A percentile compares a stretch with the other conserved stretches of the same genome.
Evolutionary conservation across 2,797 vertebrate species (phyloP).

Genomic region (Miichthys miiuy): DNA sequence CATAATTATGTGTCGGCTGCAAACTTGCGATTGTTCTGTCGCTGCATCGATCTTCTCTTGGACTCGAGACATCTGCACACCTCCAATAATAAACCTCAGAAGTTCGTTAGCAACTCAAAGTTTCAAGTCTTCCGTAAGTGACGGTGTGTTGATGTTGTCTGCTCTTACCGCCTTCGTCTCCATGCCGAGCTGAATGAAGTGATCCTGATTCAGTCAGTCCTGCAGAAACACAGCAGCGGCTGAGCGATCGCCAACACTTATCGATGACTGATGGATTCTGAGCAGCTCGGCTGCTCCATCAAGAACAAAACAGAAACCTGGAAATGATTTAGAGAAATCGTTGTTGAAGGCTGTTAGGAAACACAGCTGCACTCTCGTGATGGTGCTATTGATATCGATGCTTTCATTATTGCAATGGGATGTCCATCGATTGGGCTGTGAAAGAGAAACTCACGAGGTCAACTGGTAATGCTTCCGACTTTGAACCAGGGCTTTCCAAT

Average conservation of each 20-base stretch:
- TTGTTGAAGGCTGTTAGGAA: slow-evolving; percentile 14
- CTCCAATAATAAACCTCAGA: too few species aligned
- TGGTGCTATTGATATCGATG: slow-evolving; percentile 42
- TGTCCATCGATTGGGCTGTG: slow-evolving; percentile 39
- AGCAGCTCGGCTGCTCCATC: not conserved
- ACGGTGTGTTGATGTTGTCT: not conserved
- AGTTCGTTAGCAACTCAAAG: too few species aligned
- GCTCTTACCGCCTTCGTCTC: not conserved
- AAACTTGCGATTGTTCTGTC: too few species aligned
- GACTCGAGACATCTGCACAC: too few species aligned
- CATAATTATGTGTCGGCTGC: too few species aligned
- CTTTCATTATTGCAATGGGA: slow-evolving; percentile 43
- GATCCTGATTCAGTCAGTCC: not conserved
- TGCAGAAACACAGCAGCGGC: not conserved
- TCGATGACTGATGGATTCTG: not conserved
- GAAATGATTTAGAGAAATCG: slow-evolving; percentile 6
- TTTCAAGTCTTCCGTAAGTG: not conserved
- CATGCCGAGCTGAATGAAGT: not conserved
- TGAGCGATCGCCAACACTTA: not conserved
- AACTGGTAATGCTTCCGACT: not conserved
- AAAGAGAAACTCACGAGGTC: not conserved
- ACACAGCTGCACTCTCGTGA: not conserved
- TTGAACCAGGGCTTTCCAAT: too few species aligned
- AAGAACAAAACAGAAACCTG: not conserved
- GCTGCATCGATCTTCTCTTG: too few species aligned